These are phyloP conservation scores for Dipodomys merriami DNA, from an alignment of 2,113 vertebrate species.

Conservation along the genomic window DNA sequence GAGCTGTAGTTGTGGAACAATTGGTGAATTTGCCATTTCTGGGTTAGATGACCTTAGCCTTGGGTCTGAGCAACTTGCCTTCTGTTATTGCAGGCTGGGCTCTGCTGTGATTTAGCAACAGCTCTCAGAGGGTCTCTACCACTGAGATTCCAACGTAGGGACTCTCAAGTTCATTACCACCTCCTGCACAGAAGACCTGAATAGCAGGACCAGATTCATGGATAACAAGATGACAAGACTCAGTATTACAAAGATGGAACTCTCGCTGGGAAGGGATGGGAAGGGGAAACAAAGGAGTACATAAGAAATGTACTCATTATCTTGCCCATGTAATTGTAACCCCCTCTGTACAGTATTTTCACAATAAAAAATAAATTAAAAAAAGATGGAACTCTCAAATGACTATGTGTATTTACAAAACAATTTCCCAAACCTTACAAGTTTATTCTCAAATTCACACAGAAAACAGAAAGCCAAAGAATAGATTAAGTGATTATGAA, in stretches of 20 bases:
- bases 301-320: too few species aligned
- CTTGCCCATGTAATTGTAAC: too few species aligned
- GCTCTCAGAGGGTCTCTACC: not conserved
- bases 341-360: too few species aligned
- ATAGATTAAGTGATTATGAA: not conserved
- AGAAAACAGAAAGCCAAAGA: not conserved
- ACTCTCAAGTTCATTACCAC: not conserved
- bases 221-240: not conserved
- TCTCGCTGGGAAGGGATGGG: too few species aligned
- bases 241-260: not conserved
- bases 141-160: not conserved
- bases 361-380: too few species aligned
- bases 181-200: not conserved
- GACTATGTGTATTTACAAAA: not conserved
- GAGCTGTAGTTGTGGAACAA: not conserved
- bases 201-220: not conserved
- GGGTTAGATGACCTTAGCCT: not conserved
- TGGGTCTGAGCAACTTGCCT: not conserved
- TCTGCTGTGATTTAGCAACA: not conserved
- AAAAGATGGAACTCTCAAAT: not conserved
- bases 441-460: not conserved
- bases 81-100: not conserved
- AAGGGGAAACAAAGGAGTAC: too few species aligned
- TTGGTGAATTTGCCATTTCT: too few species aligned
- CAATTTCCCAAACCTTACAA: constrained; percentile 11